Percentiles rank a stretch among this genome's conserved stretches.
Evolutionary conservation across 1,140 invertebrate species (phyloP).

Genomic region (Adoxophyes honmai): DNA sequence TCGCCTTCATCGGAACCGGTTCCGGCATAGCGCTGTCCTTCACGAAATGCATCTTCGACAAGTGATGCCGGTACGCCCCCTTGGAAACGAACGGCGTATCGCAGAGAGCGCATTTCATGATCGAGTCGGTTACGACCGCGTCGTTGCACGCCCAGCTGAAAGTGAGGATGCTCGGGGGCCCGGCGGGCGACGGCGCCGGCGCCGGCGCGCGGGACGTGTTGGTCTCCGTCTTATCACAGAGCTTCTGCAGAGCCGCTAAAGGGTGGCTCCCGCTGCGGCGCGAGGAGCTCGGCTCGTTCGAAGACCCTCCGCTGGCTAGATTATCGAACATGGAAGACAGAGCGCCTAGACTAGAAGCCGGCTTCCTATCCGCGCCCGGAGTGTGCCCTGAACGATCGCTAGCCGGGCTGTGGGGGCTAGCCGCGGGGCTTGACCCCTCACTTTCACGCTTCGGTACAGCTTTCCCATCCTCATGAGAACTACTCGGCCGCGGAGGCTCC

Average conservation of each 20-base stretch:
- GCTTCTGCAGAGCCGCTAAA: conserved; percentile 93
- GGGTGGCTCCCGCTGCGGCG: conserved; percentile 89
- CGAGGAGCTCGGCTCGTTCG: conserved; percentile 69
- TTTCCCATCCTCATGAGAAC: conserved; percentile 71
- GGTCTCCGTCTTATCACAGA: conserved; percentile 95
- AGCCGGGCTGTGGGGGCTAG: conserved; percentile 83
- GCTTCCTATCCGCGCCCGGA: conserved; percentile 82
- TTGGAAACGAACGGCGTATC: conserved; percentile 98
- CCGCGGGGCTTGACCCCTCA: conserved; percentile 71
- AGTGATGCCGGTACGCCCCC: conserved; percentile 96
- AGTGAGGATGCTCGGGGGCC: conserved; percentile 89
- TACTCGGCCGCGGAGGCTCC: conserved; percentile 75
- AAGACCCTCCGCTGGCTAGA: conserved; percentile 79
- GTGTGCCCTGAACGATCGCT: conserved; percentile 86
- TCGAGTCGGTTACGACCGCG: conserved; percentile 90
- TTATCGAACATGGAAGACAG: conserved; percentile 94
- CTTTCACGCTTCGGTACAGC: conserved; percentile 58
- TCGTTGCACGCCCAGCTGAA: conserved; percentile 97
- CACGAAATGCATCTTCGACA: conserved; percentile 98
- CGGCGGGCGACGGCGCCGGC: conserved; percentile 74
- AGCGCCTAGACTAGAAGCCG: conserved; percentile 86
- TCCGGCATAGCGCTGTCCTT: conserved; percentile 92
- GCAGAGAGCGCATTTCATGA: conserved; percentile 97
- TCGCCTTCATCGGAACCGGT: conserved; percentile 79
- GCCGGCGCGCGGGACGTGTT: conserved; percentile 71